Percentiles rank a stretch among this genome's conserved stretches.
These are phyloP conservation scores for Rhynchonycteris naso DNA, from an alignment of 2,797 vertebrate genomes.

Conservation along the genomic window DNA sequence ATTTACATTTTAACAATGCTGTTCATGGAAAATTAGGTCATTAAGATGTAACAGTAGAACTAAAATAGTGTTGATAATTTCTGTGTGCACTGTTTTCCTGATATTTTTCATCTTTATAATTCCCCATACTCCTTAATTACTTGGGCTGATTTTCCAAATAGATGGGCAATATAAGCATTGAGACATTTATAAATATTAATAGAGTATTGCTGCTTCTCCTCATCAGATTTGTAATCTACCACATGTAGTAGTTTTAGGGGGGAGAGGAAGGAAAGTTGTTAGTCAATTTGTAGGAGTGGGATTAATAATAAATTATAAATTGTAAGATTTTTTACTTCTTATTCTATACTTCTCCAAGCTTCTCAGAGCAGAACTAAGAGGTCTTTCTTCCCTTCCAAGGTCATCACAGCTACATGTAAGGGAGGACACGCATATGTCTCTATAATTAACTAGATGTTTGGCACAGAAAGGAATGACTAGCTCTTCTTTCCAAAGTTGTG, in stretches of 20 bases:
- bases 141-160: constrained; percentile 55
- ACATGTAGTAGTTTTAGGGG: constrained; percentile 33
- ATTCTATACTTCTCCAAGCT: background rate
- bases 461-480: background rate
- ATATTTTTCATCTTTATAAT: constrained; percentile 70
- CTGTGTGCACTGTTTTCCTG: background rate
- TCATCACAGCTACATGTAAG: background rate
- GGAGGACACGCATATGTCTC: background rate
- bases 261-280: background rate
- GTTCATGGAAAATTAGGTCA: constrained; percentile 60
- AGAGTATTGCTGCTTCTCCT: constrained; percentile 51
- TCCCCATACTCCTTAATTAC: constrained; percentile 62
- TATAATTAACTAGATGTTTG: background rate
- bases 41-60: constrained; percentile 50
- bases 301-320: constrained; percentile 53
- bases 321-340: constrained; percentile 35
- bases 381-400: background rate
- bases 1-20: constrained; percentile 59
- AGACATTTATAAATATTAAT: constrained; percentile 74
- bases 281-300: constrained; percentile 56
- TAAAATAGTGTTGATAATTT: constrained; percentile 62
- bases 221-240: constrained; percentile 47
- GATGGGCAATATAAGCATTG: constrained; percentile 49
- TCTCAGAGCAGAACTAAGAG: background rate
- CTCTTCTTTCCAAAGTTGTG: constrained; percentile 18